These are phyloP conservation scores for Stegastes partitus DNA, from an alignment of 2,113 vertebrate species.

Conservation along the genomic window DNA sequence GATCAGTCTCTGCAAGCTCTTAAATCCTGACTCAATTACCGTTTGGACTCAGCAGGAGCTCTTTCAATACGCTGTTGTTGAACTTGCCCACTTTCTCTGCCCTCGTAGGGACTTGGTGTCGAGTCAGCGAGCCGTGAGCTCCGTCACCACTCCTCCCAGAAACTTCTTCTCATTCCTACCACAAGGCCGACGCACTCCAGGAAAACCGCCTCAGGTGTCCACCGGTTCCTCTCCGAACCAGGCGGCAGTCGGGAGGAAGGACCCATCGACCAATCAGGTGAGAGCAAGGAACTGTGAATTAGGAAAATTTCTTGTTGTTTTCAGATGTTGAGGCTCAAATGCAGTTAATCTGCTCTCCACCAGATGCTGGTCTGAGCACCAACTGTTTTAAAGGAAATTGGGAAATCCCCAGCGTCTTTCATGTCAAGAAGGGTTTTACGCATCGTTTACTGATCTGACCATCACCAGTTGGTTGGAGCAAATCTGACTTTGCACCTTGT, in stretches of 20 bases:
- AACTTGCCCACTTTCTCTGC: background rate
- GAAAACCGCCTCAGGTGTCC: conserved; percentile 76
- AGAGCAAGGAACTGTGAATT: conserved; percentile 15
- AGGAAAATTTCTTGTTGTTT: background rate
- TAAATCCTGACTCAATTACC: too few relatives aligned
- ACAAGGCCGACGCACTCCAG: conserved; percentile 88
- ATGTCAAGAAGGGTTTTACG: too few relatives aligned
- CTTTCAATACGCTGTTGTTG: background rate
- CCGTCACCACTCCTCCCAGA: conserved; percentile 88
- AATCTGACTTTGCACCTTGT: too few relatives aligned
- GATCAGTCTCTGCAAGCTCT: too few relatives aligned
- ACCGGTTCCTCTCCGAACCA: conserved; percentile 84
- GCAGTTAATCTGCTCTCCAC: too few relatives aligned
- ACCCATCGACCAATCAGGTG: conserved; percentile 86
- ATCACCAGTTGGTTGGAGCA: too few relatives aligned
- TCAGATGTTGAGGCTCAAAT: too few relatives aligned
- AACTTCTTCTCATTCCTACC: conserved; percentile 93
- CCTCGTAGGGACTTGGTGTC: conserved; percentile 90
- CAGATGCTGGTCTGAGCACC: too few relatives aligned
- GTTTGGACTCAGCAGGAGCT: background rate
- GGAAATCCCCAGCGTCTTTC: too few relatives aligned
- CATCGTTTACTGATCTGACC: too few relatives aligned
- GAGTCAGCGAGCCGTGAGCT: conserved; percentile 87
- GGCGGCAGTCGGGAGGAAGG: conserved; percentile 86
- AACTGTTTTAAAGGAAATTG: too few relatives aligned